phyloP scores from a whole-genome alignment of 1,140 invertebrate species.

The Temnothorax curvispinosus region DNA sequence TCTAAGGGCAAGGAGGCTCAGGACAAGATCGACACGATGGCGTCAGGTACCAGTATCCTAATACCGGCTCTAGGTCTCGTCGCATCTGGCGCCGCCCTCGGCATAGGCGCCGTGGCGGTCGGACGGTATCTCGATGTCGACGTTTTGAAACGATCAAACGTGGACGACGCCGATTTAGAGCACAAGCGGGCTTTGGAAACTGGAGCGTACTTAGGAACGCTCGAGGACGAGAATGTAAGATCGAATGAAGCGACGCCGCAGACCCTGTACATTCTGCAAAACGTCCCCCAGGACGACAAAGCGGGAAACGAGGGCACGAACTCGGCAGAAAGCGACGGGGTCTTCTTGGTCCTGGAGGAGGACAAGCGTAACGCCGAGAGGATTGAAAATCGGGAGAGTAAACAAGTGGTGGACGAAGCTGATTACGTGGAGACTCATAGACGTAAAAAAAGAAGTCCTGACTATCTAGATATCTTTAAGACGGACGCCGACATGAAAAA shows the following conservation, averaged over 20 bases:
- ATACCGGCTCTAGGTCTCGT: constrained; percentile 91
- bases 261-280: constrained; percentile 35
- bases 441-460: constrained; percentile 66
- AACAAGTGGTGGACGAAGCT: constrained; percentile 4
- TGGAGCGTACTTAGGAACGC: background rate
- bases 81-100: constrained; percentile 92
- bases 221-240: background rate
- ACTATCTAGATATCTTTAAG: constrained; percentile 64
- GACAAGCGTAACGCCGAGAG: constrained; percentile 36
- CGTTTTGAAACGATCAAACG: constrained; percentile 86
- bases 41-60: constrained; percentile 86
- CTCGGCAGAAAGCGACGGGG: background rate
- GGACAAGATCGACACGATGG: constrained; percentile 90
- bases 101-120: constrained; percentile 91
- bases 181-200: constrained; percentile 86
- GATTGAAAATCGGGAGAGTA: constrained; percentile 37
- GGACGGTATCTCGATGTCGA: constrained; percentile 90
- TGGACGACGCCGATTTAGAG: constrained; percentile 85
- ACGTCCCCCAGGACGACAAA: background rate
- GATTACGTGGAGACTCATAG: background rate
- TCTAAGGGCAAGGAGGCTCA: constrained; percentile 87
- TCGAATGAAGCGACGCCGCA: background rate
- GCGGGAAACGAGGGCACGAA: background rate
- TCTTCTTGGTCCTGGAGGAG: constrained; percentile 52
- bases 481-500: constrained; percentile 46